Base-by-base conservation (phyloP, 2,797 vertebrate genomes). In the Hippoglossus hippoglossus region DNA sequence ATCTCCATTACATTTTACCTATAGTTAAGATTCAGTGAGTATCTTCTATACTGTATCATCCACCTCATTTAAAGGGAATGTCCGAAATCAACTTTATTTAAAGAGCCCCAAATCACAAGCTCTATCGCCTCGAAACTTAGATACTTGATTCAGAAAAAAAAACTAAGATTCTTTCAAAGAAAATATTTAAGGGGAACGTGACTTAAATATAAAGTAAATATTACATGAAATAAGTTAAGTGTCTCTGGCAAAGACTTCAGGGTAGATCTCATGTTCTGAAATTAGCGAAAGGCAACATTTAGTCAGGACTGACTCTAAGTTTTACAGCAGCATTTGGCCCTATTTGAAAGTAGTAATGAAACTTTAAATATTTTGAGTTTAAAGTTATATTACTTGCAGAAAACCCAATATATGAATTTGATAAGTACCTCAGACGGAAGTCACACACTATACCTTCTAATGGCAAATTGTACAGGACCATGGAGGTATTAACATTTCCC, bases 401-500 rank as follows among this genome's bases (percentile, higher is more conserved):
- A 71, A 47, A 53, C 51, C 1, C 7, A 46, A 54, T 70, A 71
- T 3, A 68, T 24, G 66, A 18, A 21, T 7, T 25, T 0, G 18
- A 44, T 47, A 68, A 74, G 47, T 46, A 66, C 56, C 60, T 53
- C 6, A 41, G 34, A 36, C 34, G 9, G 18, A 36, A 26, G 70
- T 64, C 39, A 63, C 28, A 69, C 34, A 41, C 24, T 61, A 26
- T 24, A 49, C 24, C 8, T 28, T 60, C 15, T 21, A 50, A 61
- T 25, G 60, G 66, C 9, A 75, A 79, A 73, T 25, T 78, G 60
- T 51, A 68, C 18, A 75, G 34, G 54, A 44, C 19, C 51, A 58
- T 44, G 63, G 52, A 57, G 50, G 62, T 52, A 77, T 80, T 67
- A 81, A 76, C 44, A 63, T 72, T 80, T 80, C 19, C 19, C 73